Evolutionary conservation across 2,113 vertebrate genomes (phyloP), one percentile per base, ranked within the genome.

Genomic region (Mormyrus iriodes): DNA sequence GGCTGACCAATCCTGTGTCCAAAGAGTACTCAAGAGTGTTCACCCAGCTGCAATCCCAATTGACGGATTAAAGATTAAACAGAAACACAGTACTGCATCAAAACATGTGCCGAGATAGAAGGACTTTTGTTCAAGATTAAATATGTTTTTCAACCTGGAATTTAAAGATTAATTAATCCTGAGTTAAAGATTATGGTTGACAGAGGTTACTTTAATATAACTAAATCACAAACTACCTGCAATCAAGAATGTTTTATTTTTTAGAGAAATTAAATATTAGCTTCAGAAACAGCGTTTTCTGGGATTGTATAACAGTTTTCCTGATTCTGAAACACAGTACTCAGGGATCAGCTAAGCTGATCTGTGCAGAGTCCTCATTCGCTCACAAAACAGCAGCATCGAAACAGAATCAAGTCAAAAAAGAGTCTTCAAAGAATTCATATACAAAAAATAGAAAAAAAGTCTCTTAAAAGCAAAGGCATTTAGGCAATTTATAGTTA

Each of bases 391-490:
- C 27, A n/a, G 27, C 49, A 53, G 31, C 31, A 21, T 83, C 19
- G 46, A 83, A 46, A 83, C 79, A 83, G 19, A n/a, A n/a, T 65
- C 76, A 82, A 19, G 76, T 82, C 39, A 44, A 86, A 44, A 86
- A 27, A 53, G 46, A 86, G 13, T 46, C 49, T 86, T 51, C n/a
- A 86, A 35, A 86, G 49, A 17, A 88, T 55, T 61, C 35, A 87
- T 31, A 91, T 51, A 39, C 49, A 88, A 86, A 83, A n/a, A 87
- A 86, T 89, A 83, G 93, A 89, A 90, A 90, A 91, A 92, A 90
- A 90, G 89, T 89, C 48, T 69, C 89, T 73, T 65, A 89, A 90
- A 91, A 89, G 91, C 79, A 91, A 92, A 91, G 91, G 44, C 6
- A 7, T 55, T 53, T 65, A 39, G 42, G 73, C 48, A 79, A 90